Conservation (phyloP, 2,797 vertebrate species). For the Poliocrania exsul region DNA sequence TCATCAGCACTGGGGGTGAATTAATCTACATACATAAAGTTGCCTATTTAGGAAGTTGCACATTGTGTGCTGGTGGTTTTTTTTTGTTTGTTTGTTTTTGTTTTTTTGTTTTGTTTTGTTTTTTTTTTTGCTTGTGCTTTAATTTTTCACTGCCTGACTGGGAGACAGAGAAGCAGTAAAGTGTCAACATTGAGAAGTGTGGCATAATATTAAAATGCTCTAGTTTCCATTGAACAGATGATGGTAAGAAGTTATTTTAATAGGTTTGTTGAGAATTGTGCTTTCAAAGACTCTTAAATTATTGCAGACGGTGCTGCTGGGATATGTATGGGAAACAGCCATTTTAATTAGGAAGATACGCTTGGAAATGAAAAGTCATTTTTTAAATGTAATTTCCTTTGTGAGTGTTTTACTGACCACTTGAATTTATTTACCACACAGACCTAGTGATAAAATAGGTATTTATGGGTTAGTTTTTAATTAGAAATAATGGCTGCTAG, state of each 20-base stretch:
- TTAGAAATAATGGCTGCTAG: slow-evolving; percentile 92
- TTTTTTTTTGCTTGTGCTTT: background rate
- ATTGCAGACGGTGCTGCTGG: slow-evolving; percentile 41
- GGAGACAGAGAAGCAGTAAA: slow-evolving; percentile 3
- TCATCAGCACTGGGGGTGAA: background rate
- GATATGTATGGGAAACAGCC: slow-evolving; percentile 60
- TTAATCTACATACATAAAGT: background rate
- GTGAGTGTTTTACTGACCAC: slow-evolving; percentile 74
- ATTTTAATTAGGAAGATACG: slow-evolving; percentile 77
- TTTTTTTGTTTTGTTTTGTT: background rate
- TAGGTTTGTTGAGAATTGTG: slow-evolving; percentile 42
- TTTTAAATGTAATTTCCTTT: slow-evolving; percentile 75
- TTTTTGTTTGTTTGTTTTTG: background rate
- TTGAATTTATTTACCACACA: slow-evolving; percentile 86
- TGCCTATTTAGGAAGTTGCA: background rate
- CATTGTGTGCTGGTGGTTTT: background rate
- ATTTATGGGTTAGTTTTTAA: slow-evolving; percentile 92
- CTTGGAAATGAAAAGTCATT: slow-evolving; percentile 72
- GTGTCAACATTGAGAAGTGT: background rate
- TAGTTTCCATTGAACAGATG: slow-evolving; percentile 32
- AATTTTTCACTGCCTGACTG: background rate
- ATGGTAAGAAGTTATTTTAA: slow-evolving; percentile 51
- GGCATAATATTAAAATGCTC: slow-evolving; percentile 17
- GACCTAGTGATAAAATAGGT: slow-evolving; percentile 78
- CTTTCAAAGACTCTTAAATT: slow-evolving; percentile 60